Conservation (phyloP, 2,113 vertebrate genomes). For the Urocitellus parryii region DNA sequence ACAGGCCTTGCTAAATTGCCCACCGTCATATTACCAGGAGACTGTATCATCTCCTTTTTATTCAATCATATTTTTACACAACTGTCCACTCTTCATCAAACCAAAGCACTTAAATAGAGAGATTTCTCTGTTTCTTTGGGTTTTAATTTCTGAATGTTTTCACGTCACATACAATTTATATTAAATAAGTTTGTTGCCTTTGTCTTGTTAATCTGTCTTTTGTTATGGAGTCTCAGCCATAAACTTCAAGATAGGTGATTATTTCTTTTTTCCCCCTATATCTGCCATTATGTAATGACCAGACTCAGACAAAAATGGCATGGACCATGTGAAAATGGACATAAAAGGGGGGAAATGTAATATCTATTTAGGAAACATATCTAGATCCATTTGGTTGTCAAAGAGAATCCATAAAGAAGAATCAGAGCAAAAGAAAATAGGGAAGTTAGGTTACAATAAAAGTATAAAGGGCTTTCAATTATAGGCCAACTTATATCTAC, state of each 20-base stretch:
- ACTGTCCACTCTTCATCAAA: neutral
- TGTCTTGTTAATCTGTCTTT: neutral
- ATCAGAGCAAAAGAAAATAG: neutral
- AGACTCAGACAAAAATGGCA: neutral
- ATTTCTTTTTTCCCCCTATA: neutral
- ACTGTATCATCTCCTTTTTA: neutral
- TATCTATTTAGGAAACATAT: neutral
- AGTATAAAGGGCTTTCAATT: neutral
- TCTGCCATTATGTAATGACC: neutral
- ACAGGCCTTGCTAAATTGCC: neutral
- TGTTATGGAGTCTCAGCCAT: neutral
- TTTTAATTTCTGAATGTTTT: neutral
- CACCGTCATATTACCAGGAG: neutral
- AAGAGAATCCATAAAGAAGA: conserved; percentile 17
- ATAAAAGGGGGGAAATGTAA: conserved; percentile 30
- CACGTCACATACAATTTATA: neutral
- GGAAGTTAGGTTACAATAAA: neutral
- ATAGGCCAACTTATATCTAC: neutral
- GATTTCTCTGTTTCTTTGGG: neutral
- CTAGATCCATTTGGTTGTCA: neutral
- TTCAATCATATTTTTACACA: neutral
- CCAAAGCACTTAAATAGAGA: neutral
- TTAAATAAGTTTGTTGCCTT: neutral
- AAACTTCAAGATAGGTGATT: neutral
- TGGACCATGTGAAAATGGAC: neutral